Base-by-base conservation (phyloP, 2,113 vertebrate species). In the Marcusenius ussheri region DNA sequence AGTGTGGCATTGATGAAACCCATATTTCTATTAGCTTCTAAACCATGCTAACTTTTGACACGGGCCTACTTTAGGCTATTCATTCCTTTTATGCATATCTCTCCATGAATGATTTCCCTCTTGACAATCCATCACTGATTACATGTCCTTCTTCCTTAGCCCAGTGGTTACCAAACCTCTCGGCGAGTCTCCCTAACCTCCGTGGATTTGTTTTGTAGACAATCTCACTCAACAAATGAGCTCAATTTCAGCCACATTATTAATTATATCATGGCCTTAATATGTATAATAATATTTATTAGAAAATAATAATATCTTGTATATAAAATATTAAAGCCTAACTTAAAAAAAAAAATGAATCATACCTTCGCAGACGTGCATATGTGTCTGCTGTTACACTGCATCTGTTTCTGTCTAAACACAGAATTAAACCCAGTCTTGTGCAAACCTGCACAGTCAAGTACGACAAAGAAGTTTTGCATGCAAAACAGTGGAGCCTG, bases 381-480 rank as follows among this genome's bases (percentile, higher is more conserved):
- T 21, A 83, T 47, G 83, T n/a, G 83, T 46, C 45, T 84, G 24
- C 24, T 47, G 83, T 46, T 84, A 42, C 42, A 84, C 83, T 84
- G 45, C 83, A 84, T 84, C 83, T 84, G 45, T 84, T 84, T 84
- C 83, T 84, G 83, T 47, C 83, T 46, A 46, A 84, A 84, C 83
- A 47, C 42, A 47, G 83, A 21, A 6, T 84, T 47, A 84, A 45
- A 84, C 45, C 19, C 83, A 84, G 83, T 42, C 83, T 84, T 84
- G 21, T 84, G 83, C 83, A 47, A 84, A 84, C 83, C 83, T 47
- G 42, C 83, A 84, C 83, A 84, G 83, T 84, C 42, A 84, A 46
- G 83, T 80, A 42, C 74, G 13, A 42, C 74, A 19, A 39, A 42
- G 74, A 80, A 80, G 74, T 80, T 80, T 42, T 80, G 74, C 74